Evolutionary conservation across 2,797 vertebrate species (phyloP), one percentile per base, ranked within the genome.

Genomic region (Megalops cyprinoides): DNA sequence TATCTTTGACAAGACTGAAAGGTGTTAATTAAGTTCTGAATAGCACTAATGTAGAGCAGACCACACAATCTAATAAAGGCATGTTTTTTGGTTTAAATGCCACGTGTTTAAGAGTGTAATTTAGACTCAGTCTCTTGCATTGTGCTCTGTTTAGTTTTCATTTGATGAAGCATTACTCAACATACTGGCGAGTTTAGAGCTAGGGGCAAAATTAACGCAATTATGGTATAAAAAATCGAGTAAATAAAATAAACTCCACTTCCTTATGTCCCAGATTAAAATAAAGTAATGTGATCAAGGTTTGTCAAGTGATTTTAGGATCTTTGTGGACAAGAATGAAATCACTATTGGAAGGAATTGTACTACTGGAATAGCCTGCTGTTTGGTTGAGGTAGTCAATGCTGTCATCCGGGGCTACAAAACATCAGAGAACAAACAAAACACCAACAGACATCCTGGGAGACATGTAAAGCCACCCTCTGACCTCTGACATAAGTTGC

Each of bases 361-460:
- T 31, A 60, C 77, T 80, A 81, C 83, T 83, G 82, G 82, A 87
- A 82, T 82, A 78, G 77, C 82, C 83, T 48, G 77, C 83, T 87
- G 84, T 85, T 87, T 79, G 80, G 81, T 42, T 82, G 74, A 48
- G 8, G 67, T 75, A 67, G 18, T 37, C 79, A 79, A 56, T 31
- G 79, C 74, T 51, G 56, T 79, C 34, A 74, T 20, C 65, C 62
- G 76, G 51, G 23, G 46, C 51, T 48, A 20, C 9, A 34, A 15
- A 73, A 51, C 62, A 60, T 51, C n/a, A 18, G 77, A 76, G 60
- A 53, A 60, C 62, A 83, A 82, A 80, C 67, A 79, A 44, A 60
- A 71, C 20, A 28, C 20, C 46, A 65, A 53, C 62, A 15, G 28
- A 80, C 20, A n/a, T 65, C 79, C 74, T 4, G 0, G 51, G 28